Conservation (phyloP, 2,888 invertebrate genomes). For the Loripinus fragilis region DNA sequence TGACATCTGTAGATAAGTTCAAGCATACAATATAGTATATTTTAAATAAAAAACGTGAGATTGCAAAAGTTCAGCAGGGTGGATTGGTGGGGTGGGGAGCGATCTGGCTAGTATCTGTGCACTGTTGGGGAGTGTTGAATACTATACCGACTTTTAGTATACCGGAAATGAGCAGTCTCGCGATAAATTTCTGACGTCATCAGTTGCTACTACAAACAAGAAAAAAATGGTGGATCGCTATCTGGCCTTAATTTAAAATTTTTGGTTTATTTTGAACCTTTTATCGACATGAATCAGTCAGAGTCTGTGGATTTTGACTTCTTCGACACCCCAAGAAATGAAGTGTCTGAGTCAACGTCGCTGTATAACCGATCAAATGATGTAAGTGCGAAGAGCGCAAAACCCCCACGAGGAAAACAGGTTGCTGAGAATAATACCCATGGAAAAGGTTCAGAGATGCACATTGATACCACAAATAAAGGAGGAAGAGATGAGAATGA, state of each 20-base stretch:
- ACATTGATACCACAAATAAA: neutral
- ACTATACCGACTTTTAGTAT: neutral
- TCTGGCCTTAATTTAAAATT: no score
- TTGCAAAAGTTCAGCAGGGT: no score
- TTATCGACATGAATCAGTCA: slow-evolving; percentile 11
- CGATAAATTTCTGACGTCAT: slow-evolving; percentile 65
- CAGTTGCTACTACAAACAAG: slow-evolving; percentile 74
- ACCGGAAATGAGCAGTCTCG: slow-evolving; percentile 20
- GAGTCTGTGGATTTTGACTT: slow-evolving; percentile 73
- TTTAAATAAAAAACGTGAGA: no score
- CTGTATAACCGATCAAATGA: neutral
- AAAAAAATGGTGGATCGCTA: slow-evolving; percentile 41
- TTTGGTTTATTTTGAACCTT: neutral
- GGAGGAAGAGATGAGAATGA: neutral
- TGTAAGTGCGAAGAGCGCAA: neutral
- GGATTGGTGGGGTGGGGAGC: no score
- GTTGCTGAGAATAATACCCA: neutral
- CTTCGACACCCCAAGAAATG: slow-evolving; percentile 66
- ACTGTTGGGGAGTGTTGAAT: no score
- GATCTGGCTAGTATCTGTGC: no score
- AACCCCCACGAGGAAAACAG: neutral
- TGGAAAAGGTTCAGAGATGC: neutral
- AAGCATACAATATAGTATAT: no score
- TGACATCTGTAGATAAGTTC: no score
- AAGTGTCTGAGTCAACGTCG: slow-evolving; percentile 17